These are phyloP conservation scores for Daubentonia madagascariensis DNA, from an alignment of 2,113 vertebrate genomes.

Conservation along the genomic window DNA sequence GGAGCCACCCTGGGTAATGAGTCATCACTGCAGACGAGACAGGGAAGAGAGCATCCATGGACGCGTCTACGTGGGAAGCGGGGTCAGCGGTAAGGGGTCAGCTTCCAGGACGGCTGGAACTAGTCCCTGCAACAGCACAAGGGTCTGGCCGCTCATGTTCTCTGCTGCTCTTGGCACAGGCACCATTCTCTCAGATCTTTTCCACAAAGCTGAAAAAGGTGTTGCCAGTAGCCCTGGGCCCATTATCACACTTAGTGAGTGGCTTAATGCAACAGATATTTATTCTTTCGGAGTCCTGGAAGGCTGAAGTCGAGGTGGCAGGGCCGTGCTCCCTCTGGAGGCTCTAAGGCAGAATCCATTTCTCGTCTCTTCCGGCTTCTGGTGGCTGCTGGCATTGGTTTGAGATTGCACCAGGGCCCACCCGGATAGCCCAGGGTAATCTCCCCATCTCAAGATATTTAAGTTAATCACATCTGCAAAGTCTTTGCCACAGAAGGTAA, in stretches of 20 bases:
- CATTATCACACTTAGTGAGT: neutral
- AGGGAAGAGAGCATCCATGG: neutral
- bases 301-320: neutral
- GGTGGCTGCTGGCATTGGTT: neutral
- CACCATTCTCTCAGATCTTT: neutral
- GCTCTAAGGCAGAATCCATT: neutral
- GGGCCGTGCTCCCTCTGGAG: accelerated
- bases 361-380: neutral
- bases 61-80: neutral
- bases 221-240: too few relatives aligned
- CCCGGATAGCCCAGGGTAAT: neutral
- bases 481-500: neutral
- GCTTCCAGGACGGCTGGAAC: neutral
- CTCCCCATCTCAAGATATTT: neutral
- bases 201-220: neutral
- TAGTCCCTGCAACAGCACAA: neutral
- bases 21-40: neutral
- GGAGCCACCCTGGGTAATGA: neutral
- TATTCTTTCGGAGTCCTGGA: neutral
- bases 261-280: neutral
- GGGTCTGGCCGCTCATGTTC: neutral
- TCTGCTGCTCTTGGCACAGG: neutral
- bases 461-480: neutral
- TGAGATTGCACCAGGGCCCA: neutral
- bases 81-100: too few relatives aligned